Conservation (phyloP, 2,797 vertebrate species). For the Lates japonicus region DNA sequence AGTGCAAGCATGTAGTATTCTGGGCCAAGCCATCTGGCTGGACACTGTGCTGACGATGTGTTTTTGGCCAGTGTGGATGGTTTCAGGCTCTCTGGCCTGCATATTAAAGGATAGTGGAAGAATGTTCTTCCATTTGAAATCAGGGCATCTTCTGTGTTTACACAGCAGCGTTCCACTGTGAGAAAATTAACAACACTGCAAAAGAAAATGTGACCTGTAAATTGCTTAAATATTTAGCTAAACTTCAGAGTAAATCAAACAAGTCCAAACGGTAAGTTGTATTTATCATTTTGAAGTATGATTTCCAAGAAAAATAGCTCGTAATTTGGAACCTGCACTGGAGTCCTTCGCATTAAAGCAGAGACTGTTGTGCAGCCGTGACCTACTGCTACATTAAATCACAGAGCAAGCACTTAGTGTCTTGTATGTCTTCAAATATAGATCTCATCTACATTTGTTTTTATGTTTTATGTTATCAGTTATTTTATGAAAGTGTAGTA, state of each 20-base stretch:
- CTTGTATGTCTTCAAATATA: slow-evolving; percentile 19
- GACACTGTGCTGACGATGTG: slow-evolving; percentile 29
- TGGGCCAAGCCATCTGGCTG: slow-evolving; percentile 47
- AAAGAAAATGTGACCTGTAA: slow-evolving; percentile 15
- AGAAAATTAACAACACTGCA: slow-evolving; percentile 26
- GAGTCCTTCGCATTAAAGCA: not conserved
- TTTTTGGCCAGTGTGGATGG: slow-evolving; percentile 17
- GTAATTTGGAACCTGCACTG: slow-evolving; percentile 11
- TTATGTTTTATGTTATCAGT: slow-evolving; percentile 32
- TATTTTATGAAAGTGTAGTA: slow-evolving; percentile 11
- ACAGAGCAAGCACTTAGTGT: slow-evolving; percentile 30
- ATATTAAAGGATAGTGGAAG: slow-evolving; percentile 30
- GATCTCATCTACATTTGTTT: slow-evolving; percentile 16
- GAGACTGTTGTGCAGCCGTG: slow-evolving; percentile 14
- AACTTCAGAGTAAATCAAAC: slow-evolving; percentile 13
- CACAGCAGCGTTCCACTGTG: not conserved
- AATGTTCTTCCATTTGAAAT: slow-evolving; percentile 35
- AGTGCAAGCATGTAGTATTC: slow-evolving; percentile 28
- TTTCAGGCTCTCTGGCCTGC: slow-evolving; percentile 19
- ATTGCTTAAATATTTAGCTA: slow-evolving; percentile 19
- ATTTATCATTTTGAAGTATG: slow-evolving; percentile 10
- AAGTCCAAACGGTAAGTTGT: not conserved
- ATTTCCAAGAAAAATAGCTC: slow-evolving; percentile 7
- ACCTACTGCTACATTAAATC: slow-evolving; percentile 25
- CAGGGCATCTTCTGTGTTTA: slow-evolving; percentile 17